phyloP scores from a whole-genome alignment of 2,113 vertebrate species.

The Sorex araneus region DNA sequence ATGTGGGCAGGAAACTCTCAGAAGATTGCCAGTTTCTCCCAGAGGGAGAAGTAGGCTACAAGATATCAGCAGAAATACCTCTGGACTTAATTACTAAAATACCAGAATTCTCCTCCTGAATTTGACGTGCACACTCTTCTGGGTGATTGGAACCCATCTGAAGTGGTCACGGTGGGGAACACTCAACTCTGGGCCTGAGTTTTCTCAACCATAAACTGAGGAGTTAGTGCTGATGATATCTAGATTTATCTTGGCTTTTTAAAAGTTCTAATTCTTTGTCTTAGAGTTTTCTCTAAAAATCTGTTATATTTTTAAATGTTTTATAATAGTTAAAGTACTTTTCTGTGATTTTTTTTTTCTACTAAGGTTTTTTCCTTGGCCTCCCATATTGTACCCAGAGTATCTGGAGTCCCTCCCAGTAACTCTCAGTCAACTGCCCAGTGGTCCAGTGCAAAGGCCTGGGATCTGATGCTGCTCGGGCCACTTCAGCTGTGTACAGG shows the following conservation, averaged over 20 bases:
- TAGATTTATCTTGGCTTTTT: constrained; percentile 25
- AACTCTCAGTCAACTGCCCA: no score
- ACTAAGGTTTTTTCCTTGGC: no score
- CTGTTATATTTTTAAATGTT: constrained; percentile 32
- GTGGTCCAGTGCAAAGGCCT: no score
- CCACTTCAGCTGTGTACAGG: no score
- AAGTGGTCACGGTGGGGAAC: background rate
- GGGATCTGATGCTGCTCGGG: no score
- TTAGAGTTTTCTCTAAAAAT: background rate
- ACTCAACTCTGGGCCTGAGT: constrained; percentile 2
- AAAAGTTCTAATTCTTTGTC: constrained; percentile 1
- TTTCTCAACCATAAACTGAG: constrained; percentile 42
- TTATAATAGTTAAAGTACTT: background rate
- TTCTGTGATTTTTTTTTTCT: background rate
- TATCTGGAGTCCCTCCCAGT: no score
- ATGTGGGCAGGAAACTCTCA: no score
- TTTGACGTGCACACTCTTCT: background rate
- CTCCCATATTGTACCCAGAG: no score
- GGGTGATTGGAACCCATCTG: background rate
- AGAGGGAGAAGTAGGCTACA: no score
- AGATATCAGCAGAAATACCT: no score
- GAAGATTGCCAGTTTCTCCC: no score
- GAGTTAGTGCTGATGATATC: background rate
- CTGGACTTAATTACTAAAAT: no score
- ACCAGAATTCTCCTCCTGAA: constrained; percentile 18